Base-by-base conservation (phyloP, 2,888 invertebrate species). In the Apodemia zela region DNA sequence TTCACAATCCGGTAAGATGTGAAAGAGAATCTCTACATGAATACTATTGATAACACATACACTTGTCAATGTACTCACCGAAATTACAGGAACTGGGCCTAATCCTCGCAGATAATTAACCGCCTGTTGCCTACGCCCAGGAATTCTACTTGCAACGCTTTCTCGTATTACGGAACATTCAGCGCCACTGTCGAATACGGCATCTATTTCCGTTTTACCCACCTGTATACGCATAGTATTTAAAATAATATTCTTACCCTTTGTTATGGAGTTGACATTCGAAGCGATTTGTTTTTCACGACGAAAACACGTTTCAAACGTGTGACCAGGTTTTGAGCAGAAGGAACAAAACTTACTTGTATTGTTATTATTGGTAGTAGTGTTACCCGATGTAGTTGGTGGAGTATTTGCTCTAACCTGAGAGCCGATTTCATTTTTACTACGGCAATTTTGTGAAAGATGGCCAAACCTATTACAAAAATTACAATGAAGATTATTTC, bases 11-110 rank as follows among this genome's bases (percentile, higher is more conserved):
- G 60, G 62, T 49, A 61, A 15, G 1, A 63, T 42, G 45, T 59
- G 33, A 45, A 66, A 66, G 33, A 59, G 38, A 11, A 65, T 61
- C 15, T 66, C 65, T 11, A 66, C 61, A n/a, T 59, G 49, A 47
- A 66, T 45, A 42, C 60, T 29, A 42, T 62, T 45, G n/a, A 60
- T 62, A 25, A 65, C 21, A 33, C 64, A 66, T 29, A 62, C 51
- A 13, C 47, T 60, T 45, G 15, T 63, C 33, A 63, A 42, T 17
- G 42, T 64, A 47, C 33, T 51, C 6, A 29, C 51, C 11, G 63
- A 66, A 8, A 66, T 25, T 7, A 61, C 63, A 11, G 65, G 51
- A 47, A 65, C 61, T 33, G 45, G 47, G 8, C 64, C 63, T 7
- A 62, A 58, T 8, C 61, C 62, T n/a, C 38, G 45, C 11, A 60